Evolutionary conservation across 1,140 invertebrate genomes (phyloP).

Genomic region (Lordiphosa mommai): DNA sequence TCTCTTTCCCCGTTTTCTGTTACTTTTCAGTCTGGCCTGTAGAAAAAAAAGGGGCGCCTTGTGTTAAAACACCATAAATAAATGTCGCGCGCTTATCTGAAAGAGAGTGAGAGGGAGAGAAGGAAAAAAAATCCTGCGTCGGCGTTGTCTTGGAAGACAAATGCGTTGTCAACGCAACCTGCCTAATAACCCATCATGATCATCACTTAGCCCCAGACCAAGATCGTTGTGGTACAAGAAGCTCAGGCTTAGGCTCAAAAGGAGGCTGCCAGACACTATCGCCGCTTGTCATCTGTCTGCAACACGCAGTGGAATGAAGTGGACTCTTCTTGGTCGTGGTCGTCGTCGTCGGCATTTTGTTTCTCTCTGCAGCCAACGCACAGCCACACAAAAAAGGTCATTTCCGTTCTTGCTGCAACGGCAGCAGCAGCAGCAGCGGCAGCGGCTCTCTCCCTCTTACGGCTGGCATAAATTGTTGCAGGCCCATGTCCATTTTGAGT

Average conservation of each 20-base stretch:
- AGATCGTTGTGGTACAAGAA: slow-evolving; percentile 6
- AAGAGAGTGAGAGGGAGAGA: slow-evolving; percentile 3
- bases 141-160: slow-evolving; percentile 66
- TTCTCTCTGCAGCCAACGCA: slow-evolving; percentile 32
- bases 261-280: slow-evolving; percentile 49
- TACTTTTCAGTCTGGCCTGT: not conserved
- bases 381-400: slow-evolving; percentile 62
- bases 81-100: slow-evolving; percentile 70
- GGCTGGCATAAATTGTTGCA: slow-evolving; percentile 72
- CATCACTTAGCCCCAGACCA: slow-evolving; percentile 59
- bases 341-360: slow-evolving; percentile 59
- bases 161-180: slow-evolving; percentile 77
- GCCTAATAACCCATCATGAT: slow-evolving; percentile 78
- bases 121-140: slow-evolving; percentile 51
- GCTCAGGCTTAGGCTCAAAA: not conserved
- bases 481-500: slow-evolving; percentile 75
- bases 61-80: slow-evolving; percentile 77
- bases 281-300: slow-evolving; percentile 71
- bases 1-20: not conserved
- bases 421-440: slow-evolving; percentile 4
- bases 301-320: slow-evolving; percentile 31
- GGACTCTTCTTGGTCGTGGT: not conserved
- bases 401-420: slow-evolving; percentile 53
- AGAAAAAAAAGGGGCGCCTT: slow-evolving; percentile 37
- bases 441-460: not conserved